Conservation (phyloP, 1,140 invertebrate species). For the Leguminivora glycinivorella region DNA sequence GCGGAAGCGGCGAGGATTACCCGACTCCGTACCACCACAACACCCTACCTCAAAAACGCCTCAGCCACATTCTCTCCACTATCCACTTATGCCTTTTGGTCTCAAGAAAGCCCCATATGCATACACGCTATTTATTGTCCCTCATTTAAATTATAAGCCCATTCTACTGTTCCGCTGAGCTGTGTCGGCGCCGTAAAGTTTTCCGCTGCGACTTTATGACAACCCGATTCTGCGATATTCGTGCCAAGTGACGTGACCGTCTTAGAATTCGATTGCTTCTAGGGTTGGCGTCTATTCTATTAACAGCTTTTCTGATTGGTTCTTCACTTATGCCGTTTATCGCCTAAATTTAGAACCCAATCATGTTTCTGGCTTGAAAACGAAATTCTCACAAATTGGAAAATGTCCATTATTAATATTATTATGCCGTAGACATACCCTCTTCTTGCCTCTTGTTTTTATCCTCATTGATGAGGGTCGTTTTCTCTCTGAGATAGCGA, state of each 20-base stretch:
- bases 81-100: neutral
- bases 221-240: neutral
- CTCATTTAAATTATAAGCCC: slow-evolving; percentile 15
- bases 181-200: neutral
- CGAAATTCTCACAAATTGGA: neutral
- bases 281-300: neutral
- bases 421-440: neutral
- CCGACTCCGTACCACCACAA: neutral
- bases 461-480: neutral
- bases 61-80: neutral
- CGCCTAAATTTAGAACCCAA: neutral
- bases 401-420: neutral
- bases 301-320: neutral
- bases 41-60: neutral
- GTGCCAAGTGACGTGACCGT: slow-evolving; percentile 10
- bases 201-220: slow-evolving; percentile 6
- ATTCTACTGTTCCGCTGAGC: slow-evolving; percentile 8
- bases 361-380: neutral
- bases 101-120: neutral
- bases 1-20: slow-evolving; percentile 5
- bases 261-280: neutral
- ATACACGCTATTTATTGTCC: neutral
- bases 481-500: too few species aligned
- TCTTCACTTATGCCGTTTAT: neutral
- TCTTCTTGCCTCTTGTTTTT: neutral